phyloP scores from a whole-genome alignment of 1,140 invertebrate species.

The Zelostemma sp. region DNA sequence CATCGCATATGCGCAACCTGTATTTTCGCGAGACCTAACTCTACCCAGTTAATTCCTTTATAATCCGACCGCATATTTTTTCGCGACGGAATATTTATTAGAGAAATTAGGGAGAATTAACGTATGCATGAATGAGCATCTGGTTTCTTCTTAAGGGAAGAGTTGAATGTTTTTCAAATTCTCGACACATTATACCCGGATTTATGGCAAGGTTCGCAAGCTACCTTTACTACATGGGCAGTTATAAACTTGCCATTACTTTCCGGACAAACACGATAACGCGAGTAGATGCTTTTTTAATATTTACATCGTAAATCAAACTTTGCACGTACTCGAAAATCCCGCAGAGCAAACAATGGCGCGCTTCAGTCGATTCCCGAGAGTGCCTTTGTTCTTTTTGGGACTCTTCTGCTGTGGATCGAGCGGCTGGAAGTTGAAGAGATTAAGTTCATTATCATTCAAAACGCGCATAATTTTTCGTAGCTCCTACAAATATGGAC shows the following conservation, averaged over 20 bases:
- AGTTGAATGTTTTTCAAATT: background rate
- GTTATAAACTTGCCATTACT: background rate
- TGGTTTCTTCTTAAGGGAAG: background rate
- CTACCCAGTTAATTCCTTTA: slow-evolving; percentile 14
- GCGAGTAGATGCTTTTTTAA: no score
- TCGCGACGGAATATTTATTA: slow-evolving; percentile 14
- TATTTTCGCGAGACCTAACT: no score
- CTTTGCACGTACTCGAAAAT: no score
- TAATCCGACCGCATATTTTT: slow-evolving; percentile 16
- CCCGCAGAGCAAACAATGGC: no score
- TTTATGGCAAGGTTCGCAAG: background rate
- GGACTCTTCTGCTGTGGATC: background rate
- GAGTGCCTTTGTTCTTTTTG: no score
- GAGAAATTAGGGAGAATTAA: slow-evolving; percentile 16
- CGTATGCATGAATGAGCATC: background rate
- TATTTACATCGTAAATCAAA: no score
- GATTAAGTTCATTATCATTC: slow-evolving; percentile 44
- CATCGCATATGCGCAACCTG: no score
- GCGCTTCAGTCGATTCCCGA: no score
- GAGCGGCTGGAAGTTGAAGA: background rate
- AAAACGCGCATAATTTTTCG: slow-evolving; percentile 57
- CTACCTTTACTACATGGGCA: background rate
- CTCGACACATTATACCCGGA: background rate
- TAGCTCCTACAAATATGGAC: slow-evolving; percentile 32
- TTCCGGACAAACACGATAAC: background rate